Percentiles rank a stretch among this genome's conserved stretches.
Evolutionary conservation across 2,888 invertebrate genomes (phyloP).

Genomic region (Philonicus albiceps): DNA sequence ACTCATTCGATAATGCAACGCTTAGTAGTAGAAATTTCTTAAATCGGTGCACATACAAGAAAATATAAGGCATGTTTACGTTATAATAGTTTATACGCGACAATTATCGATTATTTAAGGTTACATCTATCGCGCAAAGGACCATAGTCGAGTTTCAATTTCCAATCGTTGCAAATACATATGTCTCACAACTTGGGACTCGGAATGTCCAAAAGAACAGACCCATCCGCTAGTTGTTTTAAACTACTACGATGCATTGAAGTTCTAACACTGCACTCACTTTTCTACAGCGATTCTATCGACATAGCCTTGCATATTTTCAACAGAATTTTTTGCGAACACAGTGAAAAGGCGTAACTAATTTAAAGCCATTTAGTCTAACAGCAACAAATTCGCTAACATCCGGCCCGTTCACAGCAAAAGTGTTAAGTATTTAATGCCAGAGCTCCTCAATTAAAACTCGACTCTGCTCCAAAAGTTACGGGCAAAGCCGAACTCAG

Average conservation of each 20-base stretch:
- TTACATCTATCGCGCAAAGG: neutral
- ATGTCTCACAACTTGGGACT: neutral
- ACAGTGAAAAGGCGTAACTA: neutral
- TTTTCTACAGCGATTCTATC: neutral
- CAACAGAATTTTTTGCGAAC: neutral
- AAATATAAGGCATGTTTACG: constrained; percentile 11
- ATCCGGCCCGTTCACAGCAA: neutral
- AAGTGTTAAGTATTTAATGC: neutral
- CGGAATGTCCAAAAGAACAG: neutral
- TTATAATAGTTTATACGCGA: neutral
- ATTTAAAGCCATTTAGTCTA: neutral
- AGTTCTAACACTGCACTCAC: neutral
- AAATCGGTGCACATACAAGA: constrained; percentile 11
- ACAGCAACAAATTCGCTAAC: neutral
- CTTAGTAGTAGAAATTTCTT: neutral
- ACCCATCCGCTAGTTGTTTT: neutral
- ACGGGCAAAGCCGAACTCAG: neutral
- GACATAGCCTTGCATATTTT: neutral
- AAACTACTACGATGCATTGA: neutral
- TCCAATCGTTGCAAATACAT: neutral
- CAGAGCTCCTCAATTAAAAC: neutral
- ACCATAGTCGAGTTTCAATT: constrained; percentile 20
- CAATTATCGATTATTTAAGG: neutral
- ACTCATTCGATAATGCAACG: neutral
- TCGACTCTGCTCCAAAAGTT: neutral